Conservation (phyloP, 2,113 vertebrate species). For the Mobula birostris region DNA sequence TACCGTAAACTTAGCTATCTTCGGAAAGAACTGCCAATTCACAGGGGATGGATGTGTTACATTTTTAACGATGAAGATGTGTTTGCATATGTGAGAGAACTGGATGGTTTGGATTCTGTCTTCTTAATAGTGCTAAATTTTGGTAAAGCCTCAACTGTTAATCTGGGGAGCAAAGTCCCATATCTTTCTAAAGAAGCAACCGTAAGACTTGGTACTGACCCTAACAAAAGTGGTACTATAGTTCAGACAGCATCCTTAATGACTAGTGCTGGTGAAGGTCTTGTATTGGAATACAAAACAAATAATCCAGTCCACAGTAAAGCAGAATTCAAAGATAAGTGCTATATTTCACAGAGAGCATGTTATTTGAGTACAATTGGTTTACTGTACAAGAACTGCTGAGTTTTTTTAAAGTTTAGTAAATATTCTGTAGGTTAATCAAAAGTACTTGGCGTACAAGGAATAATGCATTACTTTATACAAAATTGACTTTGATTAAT, state of each 20-base stretch:
- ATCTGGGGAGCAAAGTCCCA: conserved; percentile 58
- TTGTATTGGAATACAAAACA: conserved; percentile 71
- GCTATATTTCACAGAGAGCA: conserved; percentile 78
- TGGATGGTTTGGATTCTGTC: conserved; percentile 68
- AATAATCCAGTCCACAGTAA: conserved; percentile 55
- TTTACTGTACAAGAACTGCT: conserved; percentile 68
- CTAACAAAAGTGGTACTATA: conserved; percentile 44
- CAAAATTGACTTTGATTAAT: background rate
- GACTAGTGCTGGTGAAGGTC: conserved; percentile 70
- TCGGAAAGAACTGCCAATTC: conserved; percentile 62
- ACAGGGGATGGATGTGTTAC: conserved; percentile 85
- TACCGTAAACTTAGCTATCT: conserved; percentile 70
- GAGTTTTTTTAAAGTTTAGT: conserved; percentile 36
- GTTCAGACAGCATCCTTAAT: conserved; percentile 52
- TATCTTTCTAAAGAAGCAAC: conserved; percentile 59
- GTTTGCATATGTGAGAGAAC: conserved; percentile 74
- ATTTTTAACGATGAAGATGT: conserved; percentile 56
- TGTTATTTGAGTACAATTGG: conserved; percentile 71
- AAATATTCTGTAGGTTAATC: background rate
- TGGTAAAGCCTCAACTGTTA: conserved; percentile 53
- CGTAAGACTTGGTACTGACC: conserved; percentile 68
- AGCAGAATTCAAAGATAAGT: conserved; percentile 53
- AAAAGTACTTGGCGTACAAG: background rate
- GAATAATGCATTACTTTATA: background rate
- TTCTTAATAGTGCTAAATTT: conserved; percentile 87